Evolutionary conservation across 2,797 vertebrate species (phyloP), one percentile per base, ranked within the genome.

Genomic region (Megaceryle alcyon): DNA sequence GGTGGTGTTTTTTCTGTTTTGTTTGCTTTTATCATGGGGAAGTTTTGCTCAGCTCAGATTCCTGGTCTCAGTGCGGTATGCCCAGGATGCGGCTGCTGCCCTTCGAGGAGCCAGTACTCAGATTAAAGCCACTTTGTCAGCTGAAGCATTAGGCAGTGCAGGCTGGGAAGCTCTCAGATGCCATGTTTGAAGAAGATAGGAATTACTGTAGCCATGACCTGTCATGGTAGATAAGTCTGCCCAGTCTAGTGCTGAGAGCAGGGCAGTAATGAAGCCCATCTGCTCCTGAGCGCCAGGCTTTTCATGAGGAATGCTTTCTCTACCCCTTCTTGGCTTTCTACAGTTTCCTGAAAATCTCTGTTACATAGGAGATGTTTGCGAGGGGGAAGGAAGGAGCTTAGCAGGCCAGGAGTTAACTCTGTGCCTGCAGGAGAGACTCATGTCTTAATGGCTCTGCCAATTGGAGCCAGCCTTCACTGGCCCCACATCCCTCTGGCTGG

Each of bases 221-320:
- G 19, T 51, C 0, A 0, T 22, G 41, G 49, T 44, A 35, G 73
- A 71, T 63, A 16, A 81, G 29, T 82, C 65, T 56, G 9, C 25
- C 6, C 0, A 0, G 35, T 61, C 10, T 5, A 0, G 4, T 31
- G n/a, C 57, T 86, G 75, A 56, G 54, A 75, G 53, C 73, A 53
- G 88, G 80, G 37, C 39, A 66, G 28, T 86, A 94, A 91, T 88
- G 83, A 82, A 86, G 80, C 53, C 86, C 92, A 75, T 92, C 70
- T 88, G 88, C 71, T 94, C 63, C 56, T 0, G 3, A 92, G 77
- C 33, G 56, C 59, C 80, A 39, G 53, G n/a, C 60, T 86, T 72
- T 83, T 35, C 33, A 31, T 41, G 18, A 93, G 80, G 88, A 96
- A 92, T 82, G 82, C 73, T 90, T 84, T 82, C 70, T 90, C 28